Conservation (phyloP, 1,140 invertebrate genomes). For the Drosophila nasuta region DNA sequence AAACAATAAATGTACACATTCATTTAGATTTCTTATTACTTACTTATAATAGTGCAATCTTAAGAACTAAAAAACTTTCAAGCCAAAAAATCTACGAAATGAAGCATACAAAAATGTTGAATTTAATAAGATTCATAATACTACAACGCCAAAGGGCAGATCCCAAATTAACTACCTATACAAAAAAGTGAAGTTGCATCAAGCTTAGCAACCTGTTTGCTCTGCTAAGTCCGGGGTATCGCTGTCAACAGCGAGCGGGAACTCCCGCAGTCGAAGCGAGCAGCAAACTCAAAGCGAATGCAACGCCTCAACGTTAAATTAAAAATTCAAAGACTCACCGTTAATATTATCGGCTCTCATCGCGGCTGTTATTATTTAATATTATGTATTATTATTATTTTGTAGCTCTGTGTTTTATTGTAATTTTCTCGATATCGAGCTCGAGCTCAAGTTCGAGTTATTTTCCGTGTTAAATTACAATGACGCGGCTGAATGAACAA, state of each 20-base stretch:
- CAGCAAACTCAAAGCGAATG: background rate
- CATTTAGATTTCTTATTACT: no score
- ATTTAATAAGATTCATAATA: no score
- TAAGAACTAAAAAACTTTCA: no score
- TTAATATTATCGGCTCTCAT: slow-evolving; percentile 63
- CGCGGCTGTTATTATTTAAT: background rate
- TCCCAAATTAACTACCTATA: no score
- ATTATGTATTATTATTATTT: slow-evolving; percentile 1
- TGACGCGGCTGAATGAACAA: slow-evolving; percentile 9
- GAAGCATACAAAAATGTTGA: no score
- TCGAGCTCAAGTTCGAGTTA: slow-evolving; percentile 6
- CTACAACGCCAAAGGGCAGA: no score
- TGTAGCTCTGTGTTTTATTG: slow-evolving; percentile 3
- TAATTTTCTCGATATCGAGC: background rate
- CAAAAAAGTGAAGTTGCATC: background rate
- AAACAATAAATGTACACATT: no score
- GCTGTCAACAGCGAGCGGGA: background rate
- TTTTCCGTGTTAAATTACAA: slow-evolving; percentile 42
- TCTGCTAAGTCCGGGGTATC: background rate
- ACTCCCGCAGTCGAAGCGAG: background rate
- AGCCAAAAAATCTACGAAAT: no score
- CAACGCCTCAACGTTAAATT: background rate
- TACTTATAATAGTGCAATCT: no score
- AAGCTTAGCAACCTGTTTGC: background rate
- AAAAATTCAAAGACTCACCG: slow-evolving; percentile 26